Conservation (phyloP, 2,113 vertebrate genomes). For the Marcusenius ussheri region DNA sequence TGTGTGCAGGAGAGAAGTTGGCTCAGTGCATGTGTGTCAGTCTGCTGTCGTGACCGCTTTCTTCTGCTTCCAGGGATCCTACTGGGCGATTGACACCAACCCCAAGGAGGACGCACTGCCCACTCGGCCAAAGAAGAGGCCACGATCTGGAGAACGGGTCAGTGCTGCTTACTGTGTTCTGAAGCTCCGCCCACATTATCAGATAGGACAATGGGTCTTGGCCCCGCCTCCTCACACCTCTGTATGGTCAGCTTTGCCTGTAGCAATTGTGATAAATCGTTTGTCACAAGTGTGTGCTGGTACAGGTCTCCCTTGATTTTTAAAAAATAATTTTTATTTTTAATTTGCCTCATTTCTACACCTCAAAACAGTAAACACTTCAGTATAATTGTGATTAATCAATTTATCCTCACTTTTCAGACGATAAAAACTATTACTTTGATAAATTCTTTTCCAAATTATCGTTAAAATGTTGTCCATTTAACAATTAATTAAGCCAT, state of each 20-base stretch:
- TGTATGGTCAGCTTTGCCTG: neutral
- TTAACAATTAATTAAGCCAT: neutral
- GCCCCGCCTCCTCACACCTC: neutral
- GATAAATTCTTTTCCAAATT: neutral
- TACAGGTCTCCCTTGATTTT: neutral
- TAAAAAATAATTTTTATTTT: neutral
- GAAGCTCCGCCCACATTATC: neutral
- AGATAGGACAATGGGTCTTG: neutral
- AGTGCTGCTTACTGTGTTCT: slow-evolving; percentile 28
- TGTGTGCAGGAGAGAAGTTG: neutral
- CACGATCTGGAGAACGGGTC: slow-evolving; percentile 83
- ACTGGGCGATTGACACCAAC: slow-evolving; percentile 88
- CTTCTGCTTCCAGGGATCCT: slow-evolving; percentile 70
- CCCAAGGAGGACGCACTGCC: slow-evolving; percentile 83
- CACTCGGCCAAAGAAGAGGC: slow-evolving; percentile 85
- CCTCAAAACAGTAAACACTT: neutral
- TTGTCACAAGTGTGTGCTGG: neutral
- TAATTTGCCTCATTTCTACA: neutral
- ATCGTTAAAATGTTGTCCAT: neutral
- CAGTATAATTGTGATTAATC: neutral
- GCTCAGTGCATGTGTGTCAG: neutral
- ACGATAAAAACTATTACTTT: neutral
- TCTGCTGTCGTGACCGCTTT: slow-evolving; percentile 5
- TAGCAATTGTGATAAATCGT: neutral
- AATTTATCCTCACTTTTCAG: neutral